phyloP scores from a whole-genome alignment of 2,113 vertebrate genomes.

The Baryphthengus martii region DNA sequence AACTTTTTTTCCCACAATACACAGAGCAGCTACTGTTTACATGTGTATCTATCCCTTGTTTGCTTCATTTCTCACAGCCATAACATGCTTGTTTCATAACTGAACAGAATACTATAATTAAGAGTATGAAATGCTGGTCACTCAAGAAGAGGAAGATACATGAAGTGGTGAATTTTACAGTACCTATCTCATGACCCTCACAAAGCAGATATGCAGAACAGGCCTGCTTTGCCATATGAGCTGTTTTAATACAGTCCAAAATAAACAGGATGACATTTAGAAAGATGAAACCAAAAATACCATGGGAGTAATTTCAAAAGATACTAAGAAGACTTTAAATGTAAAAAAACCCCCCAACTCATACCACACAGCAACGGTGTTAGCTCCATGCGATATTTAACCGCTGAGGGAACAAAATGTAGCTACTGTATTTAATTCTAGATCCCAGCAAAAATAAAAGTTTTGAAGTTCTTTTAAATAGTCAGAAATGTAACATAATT shows the following conservation, averaged over 20 bases:
- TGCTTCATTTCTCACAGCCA: not conserved
- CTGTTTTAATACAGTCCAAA: slow-evolving; percentile 12
- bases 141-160: not conserved
- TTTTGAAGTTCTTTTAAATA: not conserved
- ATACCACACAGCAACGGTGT: not conserved
- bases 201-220: not conserved
- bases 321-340: not conserved
- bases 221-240: not conserved
- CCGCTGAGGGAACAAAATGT: not conserved
- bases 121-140: not conserved
- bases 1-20: not conserved
- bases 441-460: not conserved
- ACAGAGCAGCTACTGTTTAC: not conserved
- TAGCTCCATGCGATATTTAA: not conserved
- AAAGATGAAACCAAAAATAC: slow-evolving; percentile 25
- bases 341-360: not conserved
- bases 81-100: not conserved
- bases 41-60: not conserved
- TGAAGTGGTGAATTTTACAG: not conserved
- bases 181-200: not conserved
- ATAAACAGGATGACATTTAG: slow-evolving; percentile 45
- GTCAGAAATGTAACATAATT: not conserved
- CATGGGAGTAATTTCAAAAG: not conserved
- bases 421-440: not conserved
- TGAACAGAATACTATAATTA: not conserved